These are phyloP conservation scores for Chlamydotis undulata DNA, from an alignment of 2,113 vertebrate species.

Conservation along the genomic window DNA sequence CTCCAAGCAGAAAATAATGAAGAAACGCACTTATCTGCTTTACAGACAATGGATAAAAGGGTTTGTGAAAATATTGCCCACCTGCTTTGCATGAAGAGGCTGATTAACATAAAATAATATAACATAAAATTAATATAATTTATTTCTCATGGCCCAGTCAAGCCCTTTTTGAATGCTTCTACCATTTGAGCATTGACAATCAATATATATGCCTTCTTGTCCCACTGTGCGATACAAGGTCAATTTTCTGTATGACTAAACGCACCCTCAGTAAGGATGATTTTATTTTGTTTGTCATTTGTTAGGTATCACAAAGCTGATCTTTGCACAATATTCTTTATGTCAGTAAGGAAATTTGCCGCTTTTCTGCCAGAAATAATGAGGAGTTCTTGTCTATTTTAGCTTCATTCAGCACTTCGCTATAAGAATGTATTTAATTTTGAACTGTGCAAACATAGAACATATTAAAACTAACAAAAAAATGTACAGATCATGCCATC, in stretches of 20 bases:
- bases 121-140: neutral
- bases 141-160: neutral
- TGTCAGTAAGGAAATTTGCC: neutral
- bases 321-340: constrained; percentile 24
- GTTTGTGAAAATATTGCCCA: neutral
- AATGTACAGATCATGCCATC: neutral
- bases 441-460: neutral
- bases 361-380: neutral
- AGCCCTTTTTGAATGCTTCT: neutral
- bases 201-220: constrained; percentile 1
- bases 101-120: neutral
- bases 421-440: neutral
- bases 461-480: neutral
- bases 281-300: constrained; percentile 34
- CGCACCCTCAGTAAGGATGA: neutral
- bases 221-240: neutral
- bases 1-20: neutral
- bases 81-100: neutral
- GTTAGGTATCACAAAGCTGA: neutral
- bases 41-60: neutral
- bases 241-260: constrained; percentile 34
- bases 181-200: neutral
- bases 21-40: neutral
- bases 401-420: neutral
- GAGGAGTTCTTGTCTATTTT: neutral